A percentile compares a stretch with the other conserved stretches of the same genome.
These are phyloP conservation scores for Neogobius melanostomus DNA, from an alignment of 2,113 vertebrate species.

Conservation along the genomic window DNA sequence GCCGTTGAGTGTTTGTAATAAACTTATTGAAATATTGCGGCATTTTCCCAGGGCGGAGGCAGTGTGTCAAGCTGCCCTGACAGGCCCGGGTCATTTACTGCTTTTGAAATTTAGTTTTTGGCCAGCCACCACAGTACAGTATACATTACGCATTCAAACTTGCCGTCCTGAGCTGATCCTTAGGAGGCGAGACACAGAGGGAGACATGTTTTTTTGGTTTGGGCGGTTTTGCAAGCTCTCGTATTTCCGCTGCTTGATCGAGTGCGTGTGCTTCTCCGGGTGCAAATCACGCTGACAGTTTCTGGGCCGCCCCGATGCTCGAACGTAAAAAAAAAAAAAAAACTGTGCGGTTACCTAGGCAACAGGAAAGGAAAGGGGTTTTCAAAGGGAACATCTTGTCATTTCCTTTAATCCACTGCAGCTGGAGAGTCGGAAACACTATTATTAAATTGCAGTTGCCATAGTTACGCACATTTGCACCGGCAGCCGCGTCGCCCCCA, in stretches of 20 bases:
- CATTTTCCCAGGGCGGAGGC: constrained; percentile 23
- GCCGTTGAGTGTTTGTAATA: constrained; percentile 19
- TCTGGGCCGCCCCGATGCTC: constrained; percentile 73
- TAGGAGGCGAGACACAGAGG: constrained; percentile 42
- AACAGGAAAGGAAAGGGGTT: constrained; percentile 88
- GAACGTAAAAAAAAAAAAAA: constrained; percentile 68
- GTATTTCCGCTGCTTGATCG: constrained; percentile 71
- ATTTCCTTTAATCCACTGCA: constrained; percentile 99
- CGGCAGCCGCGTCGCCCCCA: constrained; percentile 84
- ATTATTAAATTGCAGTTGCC: constrained; percentile 99
- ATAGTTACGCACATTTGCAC: constrained; percentile 93
- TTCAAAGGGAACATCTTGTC: constrained; percentile 99
- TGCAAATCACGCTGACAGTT: constrained; percentile 84
- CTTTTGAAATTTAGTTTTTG: constrained; percentile 37
- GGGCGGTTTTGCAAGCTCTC: constrained; percentile 57
- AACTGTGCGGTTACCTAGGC: constrained; percentile 87
- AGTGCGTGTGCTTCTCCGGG: constrained; percentile 72
- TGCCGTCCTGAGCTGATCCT: constrained; percentile 28
- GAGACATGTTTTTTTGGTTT: constrained; percentile 32
- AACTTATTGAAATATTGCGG: constrained; percentile 28
- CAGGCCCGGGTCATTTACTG: constrained; percentile 22
- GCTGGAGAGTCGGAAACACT: constrained; percentile 93
- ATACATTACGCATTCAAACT: constrained; percentile 44
- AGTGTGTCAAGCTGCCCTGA: constrained; percentile 1
- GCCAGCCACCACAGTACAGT: constrained; percentile 52